Percentiles rank a stretch among this genome's conserved stretches.
phyloP scores from a whole-genome alignment of 2,888 invertebrate genomes.

The Leptinotarsa juncta region DNA sequence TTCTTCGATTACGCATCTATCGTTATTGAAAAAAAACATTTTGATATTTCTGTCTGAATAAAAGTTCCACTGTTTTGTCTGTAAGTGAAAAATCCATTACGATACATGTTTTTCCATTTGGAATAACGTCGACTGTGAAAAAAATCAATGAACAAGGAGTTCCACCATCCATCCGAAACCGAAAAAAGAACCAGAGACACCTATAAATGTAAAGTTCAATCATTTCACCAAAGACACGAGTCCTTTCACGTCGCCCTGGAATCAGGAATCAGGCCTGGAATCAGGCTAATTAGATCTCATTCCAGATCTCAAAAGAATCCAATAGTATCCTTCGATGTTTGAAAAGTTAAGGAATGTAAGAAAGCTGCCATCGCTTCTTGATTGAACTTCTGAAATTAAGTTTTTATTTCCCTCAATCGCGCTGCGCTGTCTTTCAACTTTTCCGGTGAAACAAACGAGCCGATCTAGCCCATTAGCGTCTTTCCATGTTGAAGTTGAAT shows the following conservation, averaged over 20 bases:
- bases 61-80: too few relatives aligned
- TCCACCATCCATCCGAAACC: background rate
- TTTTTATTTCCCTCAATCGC: background rate
- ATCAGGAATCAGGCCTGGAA: background rate
- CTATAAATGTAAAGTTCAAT: background rate
- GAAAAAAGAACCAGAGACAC: background rate
- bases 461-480: conserved; percentile 1
- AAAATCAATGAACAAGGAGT: too few relatives aligned
- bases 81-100: too few relatives aligned
- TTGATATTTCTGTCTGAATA: too few relatives aligned
- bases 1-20: too few relatives aligned
- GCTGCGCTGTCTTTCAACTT: background rate
- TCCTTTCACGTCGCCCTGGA: too few relatives aligned
- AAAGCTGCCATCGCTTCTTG: background rate
- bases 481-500: conserved; percentile 8
- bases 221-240: too few relatives aligned
- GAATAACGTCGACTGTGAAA: too few relatives aligned
- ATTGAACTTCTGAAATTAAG: background rate
- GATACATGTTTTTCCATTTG: too few relatives aligned
- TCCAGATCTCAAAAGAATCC: background rate
- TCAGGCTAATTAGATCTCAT: background rate
- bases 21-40: too few relatives aligned
- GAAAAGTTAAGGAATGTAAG: background rate
- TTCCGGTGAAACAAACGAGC: conserved; percentile 1
- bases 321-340: background rate